Evolutionary conservation across 2,113 vertebrate genomes (phyloP), one percentile per base, ranked within the genome.

Genomic region (Caretta caretta): DNA sequence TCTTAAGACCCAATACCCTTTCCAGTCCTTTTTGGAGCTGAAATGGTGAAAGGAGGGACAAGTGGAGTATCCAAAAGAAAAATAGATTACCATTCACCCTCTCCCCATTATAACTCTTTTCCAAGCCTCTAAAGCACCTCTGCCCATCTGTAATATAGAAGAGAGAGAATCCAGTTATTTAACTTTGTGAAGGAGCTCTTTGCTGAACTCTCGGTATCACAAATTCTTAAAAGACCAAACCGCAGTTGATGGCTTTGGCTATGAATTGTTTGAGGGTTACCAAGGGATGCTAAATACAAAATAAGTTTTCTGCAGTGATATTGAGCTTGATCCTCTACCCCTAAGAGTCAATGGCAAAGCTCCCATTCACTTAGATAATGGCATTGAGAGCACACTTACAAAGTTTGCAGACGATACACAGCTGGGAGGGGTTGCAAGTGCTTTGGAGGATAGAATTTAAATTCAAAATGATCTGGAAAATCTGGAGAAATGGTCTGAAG

Each of bases 81-180:
- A 13, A 76, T 42, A 53, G 82, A 59, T 22, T 20, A 7, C 5
- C 48, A 62, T 93, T 87, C 22, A 38, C 42, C 1, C 13, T 1
- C 16, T 90, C 59, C 50, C 69, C 56, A 8, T 57, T n/a, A 76
- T 84, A 31, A 75, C 35, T 51, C 42, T 90, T 2, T n/a, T 86
- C 82, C 81, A 91, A 2, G 0, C 38, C 27, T 27, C n/a, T 54
- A 0, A 0, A 29, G 48, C 42, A 82, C 13, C 2, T n/a, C 83
- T 1, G 3, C 24, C 76, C 24, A 27, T 35, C n/a, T 0, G 0
- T 22, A 6, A 84, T 2, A 0, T 0, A 19, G 25, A 84, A 79
- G 3, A 0, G 0, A 31, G 25, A 84, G 6, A 42, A 35, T 53
- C 11, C 10, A 11, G 25, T 25, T 86, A 86, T 82, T 86, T 16